Conservation (phyloP, 2,888 invertebrate genomes). For the Ophion obscuratus region DNA sequence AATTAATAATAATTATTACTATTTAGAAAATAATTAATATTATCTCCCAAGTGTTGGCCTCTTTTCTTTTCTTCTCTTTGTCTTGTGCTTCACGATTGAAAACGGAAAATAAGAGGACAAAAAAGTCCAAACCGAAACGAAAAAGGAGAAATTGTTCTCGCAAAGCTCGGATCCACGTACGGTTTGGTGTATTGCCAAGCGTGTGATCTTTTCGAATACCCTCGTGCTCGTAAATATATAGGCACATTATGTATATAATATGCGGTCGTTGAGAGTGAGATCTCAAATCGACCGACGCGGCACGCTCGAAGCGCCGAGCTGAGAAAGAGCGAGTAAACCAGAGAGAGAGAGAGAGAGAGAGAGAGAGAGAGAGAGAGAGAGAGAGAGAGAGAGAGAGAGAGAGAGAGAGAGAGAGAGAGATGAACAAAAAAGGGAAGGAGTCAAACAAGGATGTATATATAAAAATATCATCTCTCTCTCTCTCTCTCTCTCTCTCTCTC, state of each 20-base stretch:
- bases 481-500: not conserved
- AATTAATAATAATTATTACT: no score
- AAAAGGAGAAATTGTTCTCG: constrained; percentile 2
- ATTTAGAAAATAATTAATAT: no score
- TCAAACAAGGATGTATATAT: not conserved
- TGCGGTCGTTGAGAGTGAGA: constrained; percentile 61
- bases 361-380: constrained; percentile 28
- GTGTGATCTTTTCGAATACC: constrained; percentile 62
- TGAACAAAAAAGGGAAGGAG: not conserved
- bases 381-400: constrained; percentile 36
- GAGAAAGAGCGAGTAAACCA: constrained; percentile 39
- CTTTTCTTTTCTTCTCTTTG: not conserved
- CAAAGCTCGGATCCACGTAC: constrained; percentile 51
- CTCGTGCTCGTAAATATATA: constrained; percentile 57
- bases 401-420: constrained; percentile 35
- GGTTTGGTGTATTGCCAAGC: constrained; percentile 32
- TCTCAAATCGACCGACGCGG: constrained; percentile 63
- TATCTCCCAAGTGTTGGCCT: no score
- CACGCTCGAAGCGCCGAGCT: constrained; percentile 56
- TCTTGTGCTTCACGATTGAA: not conserved
- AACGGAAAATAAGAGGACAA: not conserved
- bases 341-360: constrained; percentile 33
- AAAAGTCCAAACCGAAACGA: not conserved
- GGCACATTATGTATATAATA: constrained; percentile 53
- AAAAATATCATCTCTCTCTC: not conserved